Evolutionary conservation across 2,888 invertebrate species (phyloP), one percentile per base, ranked within the genome.

Genomic region (Volucella inflata): DNA sequence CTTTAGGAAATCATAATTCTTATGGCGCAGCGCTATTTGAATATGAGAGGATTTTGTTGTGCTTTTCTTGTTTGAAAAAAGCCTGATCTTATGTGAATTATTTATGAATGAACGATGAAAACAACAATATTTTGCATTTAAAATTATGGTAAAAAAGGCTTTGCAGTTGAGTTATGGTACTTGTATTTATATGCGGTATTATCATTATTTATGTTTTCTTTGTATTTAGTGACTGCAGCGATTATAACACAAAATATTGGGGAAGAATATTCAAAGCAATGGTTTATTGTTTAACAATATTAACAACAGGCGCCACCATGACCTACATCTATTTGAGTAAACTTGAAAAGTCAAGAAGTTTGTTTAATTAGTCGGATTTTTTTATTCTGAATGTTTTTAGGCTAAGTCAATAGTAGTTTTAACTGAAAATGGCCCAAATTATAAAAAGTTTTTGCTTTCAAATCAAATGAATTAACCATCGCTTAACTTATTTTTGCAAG

Each of bases 241-340:
- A 30, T 62, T 9, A 46, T 62, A 46, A 62, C n/a, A 42, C 30
- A 17, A 17, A 30, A 30, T 30, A 8, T 64, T 46, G 38, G 42
- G 64, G 64, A 16, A 40, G 40, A 16, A 59, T n/a, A 40, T n/a
- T 38, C 12, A 42, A 17, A 12, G 12, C 6, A 59, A 14, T 70
- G n/a, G 55, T 38, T 21, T 68, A 12, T 46, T 42, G 38, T 57
- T 79, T 44, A 51, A 60, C 42, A 51, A 11, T 44, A 55, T 67
- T 74, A 4, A 79, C 44, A 79, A 44, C 16, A 2, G n/a, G 50
- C 36, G 44, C 48, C 53, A 50, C 55, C 67, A 68, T 78, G 78
- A 72, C 82, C 82, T 82, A 82, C 72, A 78, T 72, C 53, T 82
- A 65, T 82, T 48, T 57, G 2, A 55, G 16, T 30, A 30, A 14